A percentile compares a stretch with the other conserved stretches of the same genome.
Evolutionary conservation across 2,888 invertebrate species (phyloP).

Genomic region (Acholoe squamosa): DNA sequence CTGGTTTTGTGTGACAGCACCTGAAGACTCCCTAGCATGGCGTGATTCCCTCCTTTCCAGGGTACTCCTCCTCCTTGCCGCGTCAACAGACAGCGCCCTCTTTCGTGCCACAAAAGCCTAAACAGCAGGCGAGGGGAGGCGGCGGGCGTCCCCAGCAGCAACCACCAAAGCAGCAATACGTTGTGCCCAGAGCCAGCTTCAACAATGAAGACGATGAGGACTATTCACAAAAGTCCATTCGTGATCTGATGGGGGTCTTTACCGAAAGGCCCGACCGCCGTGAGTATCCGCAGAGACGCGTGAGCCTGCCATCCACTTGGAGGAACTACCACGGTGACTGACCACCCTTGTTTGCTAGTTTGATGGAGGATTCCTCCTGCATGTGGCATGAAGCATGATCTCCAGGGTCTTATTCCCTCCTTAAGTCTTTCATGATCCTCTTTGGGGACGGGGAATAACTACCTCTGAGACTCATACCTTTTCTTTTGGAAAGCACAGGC

Average conservation of each 20-base stretch:
- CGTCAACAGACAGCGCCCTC: neutral
- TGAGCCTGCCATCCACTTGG: constrained; percentile 43
- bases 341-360: neutral
- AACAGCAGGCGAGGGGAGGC: neutral
- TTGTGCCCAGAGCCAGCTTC: neutral
- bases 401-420: neutral
- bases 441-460: too few species aligned
- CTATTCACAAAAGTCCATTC: constrained; percentile 25
- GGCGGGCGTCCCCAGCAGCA: neutral
- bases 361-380: neutral
- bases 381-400: neutral
- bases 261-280: neutral
- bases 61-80: neutral
- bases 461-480: too few species aligned
- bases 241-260: constrained; percentile 34
- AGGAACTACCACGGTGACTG: constrained; percentile 52
- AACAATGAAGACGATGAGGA: constrained; percentile 6
- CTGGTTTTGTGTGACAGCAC: neutral
- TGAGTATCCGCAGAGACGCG: constrained; percentile 39
- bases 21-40: constrained; percentile 35
- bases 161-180: neutral
- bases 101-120: neutral
- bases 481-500: too few species aligned
- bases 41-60: constrained; percentile 53
- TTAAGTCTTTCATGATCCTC: too few species aligned